These are phyloP conservation scores for Crepidodera aurea DNA, from an alignment of 2,888 invertebrate genomes.

Conservation along the genomic window DNA sequence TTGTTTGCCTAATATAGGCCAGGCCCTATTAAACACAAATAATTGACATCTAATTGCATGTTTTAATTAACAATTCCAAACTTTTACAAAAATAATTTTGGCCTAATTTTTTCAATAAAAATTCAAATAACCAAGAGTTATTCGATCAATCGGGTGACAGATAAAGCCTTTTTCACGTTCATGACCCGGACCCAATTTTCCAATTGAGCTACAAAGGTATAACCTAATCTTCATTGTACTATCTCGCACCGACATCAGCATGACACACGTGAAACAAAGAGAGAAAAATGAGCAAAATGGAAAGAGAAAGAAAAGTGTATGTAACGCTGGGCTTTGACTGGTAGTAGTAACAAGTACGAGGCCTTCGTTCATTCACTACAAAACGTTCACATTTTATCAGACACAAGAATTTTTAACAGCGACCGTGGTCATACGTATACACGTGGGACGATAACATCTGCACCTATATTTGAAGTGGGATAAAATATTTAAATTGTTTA, in stretches of 20 bases:
- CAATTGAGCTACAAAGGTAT: not conserved
- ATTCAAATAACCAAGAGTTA: too few relatives aligned
- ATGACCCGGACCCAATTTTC: not conserved
- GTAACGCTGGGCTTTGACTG: not conserved
- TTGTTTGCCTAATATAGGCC: too few relatives aligned
- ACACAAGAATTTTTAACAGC: conserved; percentile 1
- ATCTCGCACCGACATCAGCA: not conserved
- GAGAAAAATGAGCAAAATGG: not conserved
- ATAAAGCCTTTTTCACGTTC: not conserved
- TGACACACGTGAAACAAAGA: not conserved
- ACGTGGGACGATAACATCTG: not conserved
- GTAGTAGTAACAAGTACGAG: not conserved
- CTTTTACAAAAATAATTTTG: too few relatives aligned
- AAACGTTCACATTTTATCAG: not conserved
- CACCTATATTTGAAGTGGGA: too few relatives aligned
- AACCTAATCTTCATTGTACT: not conserved
- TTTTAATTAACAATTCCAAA: too few relatives aligned
- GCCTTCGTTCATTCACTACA: not conserved
- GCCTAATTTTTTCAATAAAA: too few relatives aligned
- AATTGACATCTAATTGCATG: too few relatives aligned
- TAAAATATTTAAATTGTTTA: too few relatives aligned
- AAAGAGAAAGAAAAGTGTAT: not conserved
- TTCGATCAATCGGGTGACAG: too few relatives aligned
- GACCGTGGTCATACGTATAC: not conserved
- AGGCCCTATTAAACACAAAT: too few relatives aligned